Evolutionary conservation across 1,140 invertebrate genomes (phyloP).

Genomic region (Papilio glaucus): DNA sequence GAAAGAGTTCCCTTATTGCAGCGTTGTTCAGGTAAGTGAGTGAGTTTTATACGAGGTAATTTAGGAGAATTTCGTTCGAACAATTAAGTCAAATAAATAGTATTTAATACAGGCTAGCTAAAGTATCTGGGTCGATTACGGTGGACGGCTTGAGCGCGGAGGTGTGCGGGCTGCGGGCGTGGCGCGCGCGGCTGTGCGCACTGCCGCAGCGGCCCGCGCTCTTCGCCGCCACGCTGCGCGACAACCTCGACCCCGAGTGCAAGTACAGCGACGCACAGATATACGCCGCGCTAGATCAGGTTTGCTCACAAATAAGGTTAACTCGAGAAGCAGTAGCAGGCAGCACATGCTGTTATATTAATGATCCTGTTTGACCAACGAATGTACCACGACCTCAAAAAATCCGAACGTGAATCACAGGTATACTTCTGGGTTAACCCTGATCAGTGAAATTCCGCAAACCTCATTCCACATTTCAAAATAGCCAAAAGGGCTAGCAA

Average conservation of each 20-base stretch:
- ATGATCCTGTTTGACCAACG: too few relatives aligned
- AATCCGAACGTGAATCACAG: too few relatives aligned
- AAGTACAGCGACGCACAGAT: conserved; percentile 85
- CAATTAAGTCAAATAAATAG: too few relatives aligned
- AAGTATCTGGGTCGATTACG: conserved; percentile 75
- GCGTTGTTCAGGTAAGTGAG: conserved; percentile 86
- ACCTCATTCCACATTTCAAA: too few relatives aligned
- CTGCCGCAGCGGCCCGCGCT: conserved; percentile 90
- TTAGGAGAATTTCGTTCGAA: conserved; percentile 59
- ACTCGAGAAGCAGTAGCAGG: too few relatives aligned
- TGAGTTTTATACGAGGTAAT: too few relatives aligned
- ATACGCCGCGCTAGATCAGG: conserved; percentile 90
- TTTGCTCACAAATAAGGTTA: too few relatives aligned
- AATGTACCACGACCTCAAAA: too few relatives aligned
- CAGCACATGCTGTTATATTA: too few relatives aligned
- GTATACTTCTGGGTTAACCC: too few relatives aligned
- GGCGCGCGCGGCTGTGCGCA: conserved; percentile 86
- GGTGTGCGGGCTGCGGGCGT: conserved; percentile 84
- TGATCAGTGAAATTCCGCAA: too few relatives aligned
- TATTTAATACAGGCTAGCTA: conserved; percentile 67
- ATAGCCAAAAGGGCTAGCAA: too few relatives aligned
- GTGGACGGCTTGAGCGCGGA: conserved; percentile 85
- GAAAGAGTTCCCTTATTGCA: conserved; percentile 89
- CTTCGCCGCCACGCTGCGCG: conserved; percentile 86
- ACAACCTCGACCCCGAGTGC: conserved; percentile 89